Conservation (phyloP, 1,140 invertebrate species). For the Drosophila sechellia region DNA sequence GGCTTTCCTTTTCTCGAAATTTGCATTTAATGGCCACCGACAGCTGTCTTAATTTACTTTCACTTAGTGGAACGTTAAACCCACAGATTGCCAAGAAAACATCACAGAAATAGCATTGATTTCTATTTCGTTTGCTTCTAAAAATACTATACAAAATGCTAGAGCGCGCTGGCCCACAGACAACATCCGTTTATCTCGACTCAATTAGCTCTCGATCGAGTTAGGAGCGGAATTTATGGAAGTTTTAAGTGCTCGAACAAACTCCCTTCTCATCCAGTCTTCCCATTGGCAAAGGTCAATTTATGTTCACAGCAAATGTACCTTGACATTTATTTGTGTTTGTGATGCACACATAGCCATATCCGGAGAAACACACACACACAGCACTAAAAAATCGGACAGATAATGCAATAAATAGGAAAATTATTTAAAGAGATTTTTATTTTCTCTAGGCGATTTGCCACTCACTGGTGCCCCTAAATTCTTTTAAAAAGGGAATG, state of each 20-base stretch:
- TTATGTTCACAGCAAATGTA: slow-evolving; percentile 47
- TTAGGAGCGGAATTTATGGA: slow-evolving; percentile 55
- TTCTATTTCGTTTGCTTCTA: slow-evolving; percentile 55
- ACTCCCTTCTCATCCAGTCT: slow-evolving; percentile 7
- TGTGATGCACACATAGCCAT: slow-evolving; percentile 18
- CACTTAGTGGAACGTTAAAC: slow-evolving; percentile 35
- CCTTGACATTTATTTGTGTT: slow-evolving; percentile 61
- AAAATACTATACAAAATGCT: slow-evolving; percentile 44
- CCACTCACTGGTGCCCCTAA: slow-evolving; percentile 1
- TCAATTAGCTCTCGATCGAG: slow-evolving; percentile 57
- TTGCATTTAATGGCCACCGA: slow-evolving; percentile 37
- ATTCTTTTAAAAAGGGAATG: neutral
- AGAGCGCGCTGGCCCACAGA: slow-evolving; percentile 12
- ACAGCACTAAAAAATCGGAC: neutral
- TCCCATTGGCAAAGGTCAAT: slow-evolving; percentile 34
- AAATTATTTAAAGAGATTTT: slow-evolving; percentile 46
- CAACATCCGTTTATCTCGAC: slow-evolving; percentile 53
- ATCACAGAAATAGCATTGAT: slow-evolving; percentile 59
- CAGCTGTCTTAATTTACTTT: slow-evolving; percentile 55
- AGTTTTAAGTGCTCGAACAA: slow-evolving; percentile 49
- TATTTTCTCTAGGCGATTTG: slow-evolving; percentile 31
- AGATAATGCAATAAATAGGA: slow-evolving; percentile 49
- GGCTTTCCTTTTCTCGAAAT: slow-evolving; percentile 20
- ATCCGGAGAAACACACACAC: neutral
- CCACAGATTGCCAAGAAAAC: slow-evolving; percentile 31